These are phyloP conservation scores for Papilio dardanus DNA, from an alignment of 1,140 invertebrate genomes.

Conservation along the genomic window DNA sequence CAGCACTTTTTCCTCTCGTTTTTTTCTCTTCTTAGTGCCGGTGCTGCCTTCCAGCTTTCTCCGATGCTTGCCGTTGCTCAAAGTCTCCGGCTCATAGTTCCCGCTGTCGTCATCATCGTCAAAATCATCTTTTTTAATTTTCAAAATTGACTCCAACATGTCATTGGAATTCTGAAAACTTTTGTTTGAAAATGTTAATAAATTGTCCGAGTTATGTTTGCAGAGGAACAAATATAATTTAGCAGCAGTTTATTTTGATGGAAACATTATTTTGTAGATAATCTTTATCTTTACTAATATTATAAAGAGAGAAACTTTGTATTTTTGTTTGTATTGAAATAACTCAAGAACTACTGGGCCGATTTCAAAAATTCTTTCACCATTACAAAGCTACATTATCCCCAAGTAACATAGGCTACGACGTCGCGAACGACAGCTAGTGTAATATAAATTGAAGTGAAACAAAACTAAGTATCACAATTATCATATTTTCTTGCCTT, in stretches of 20 bases:
- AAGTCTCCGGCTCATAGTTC: constrained; percentile 52
- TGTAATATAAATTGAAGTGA: no score
- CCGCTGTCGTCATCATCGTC: constrained; percentile 56
- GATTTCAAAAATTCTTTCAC: no score
- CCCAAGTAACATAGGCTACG: no score
- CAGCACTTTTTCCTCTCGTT: constrained; percentile 57
- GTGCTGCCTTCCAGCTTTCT: constrained; percentile 44
- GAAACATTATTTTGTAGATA: no score
- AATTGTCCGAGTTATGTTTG: not conserved
- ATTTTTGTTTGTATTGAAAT: no score
- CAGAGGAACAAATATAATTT: not conserved
- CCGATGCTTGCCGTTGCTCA: constrained; percentile 47
- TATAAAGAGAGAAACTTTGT: no score
- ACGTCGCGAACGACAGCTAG: no score
- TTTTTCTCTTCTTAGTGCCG: constrained; percentile 49
- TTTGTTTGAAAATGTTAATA: constrained; percentile 42
- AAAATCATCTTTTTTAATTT: constrained; percentile 55
- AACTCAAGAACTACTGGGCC: no score
- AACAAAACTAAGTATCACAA: not conserved
- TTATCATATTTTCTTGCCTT: not conserved
- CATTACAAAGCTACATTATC: no score
- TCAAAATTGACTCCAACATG: constrained; percentile 53
- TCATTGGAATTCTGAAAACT: constrained; percentile 58
- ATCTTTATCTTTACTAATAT: no score
- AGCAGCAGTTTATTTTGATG: no score